phyloP scores from a whole-genome alignment of 2,797 vertebrate genomes.

The Synaphobranchus kaupii region DNA sequence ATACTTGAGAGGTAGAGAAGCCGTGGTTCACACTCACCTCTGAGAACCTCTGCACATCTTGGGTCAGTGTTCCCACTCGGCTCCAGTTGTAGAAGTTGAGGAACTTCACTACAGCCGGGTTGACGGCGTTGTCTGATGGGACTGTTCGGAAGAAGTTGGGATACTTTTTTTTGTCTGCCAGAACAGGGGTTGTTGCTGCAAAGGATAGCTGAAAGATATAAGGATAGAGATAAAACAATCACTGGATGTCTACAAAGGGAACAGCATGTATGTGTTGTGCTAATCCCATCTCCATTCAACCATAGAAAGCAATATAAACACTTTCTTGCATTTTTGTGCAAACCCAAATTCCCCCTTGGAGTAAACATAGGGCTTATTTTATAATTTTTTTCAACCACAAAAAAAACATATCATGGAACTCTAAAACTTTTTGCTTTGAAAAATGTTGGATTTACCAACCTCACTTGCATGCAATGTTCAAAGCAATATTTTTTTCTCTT shows the following conservation, averaged over 20 bases:
- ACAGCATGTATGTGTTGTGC: neutral
- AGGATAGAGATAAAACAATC: slow-evolving; percentile 10
- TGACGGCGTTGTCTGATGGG: slow-evolving; percentile 97
- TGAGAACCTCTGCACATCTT: slow-evolving; percentile 97
- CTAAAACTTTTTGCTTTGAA: neutral
- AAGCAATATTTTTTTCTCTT: neutral
- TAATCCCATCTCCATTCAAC: neutral
- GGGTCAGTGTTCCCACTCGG: slow-evolving; percentile 95
- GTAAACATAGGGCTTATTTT: neutral
- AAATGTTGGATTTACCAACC: neutral
- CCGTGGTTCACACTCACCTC: slow-evolving; percentile 78
- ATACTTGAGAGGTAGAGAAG: neutral
- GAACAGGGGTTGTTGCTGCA: slow-evolving; percentile 93
- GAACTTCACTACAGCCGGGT: slow-evolving; percentile 95
- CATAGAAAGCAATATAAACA: neutral
- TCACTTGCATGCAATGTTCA: neutral
- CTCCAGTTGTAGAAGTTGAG: slow-evolving; percentile 93
- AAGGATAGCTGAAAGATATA: slow-evolving; percentile 86
- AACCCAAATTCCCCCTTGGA: neutral
- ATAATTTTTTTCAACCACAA: neutral
- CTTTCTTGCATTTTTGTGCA: neutral
- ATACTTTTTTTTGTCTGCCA: slow-evolving; percentile 98
- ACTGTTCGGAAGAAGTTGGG: slow-evolving; percentile 99
- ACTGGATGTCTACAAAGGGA: neutral
- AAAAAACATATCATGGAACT: neutral